Base-by-base conservation (phyloP, 2,113 vertebrate genomes). In the Sebastes fasciatus region DNA sequence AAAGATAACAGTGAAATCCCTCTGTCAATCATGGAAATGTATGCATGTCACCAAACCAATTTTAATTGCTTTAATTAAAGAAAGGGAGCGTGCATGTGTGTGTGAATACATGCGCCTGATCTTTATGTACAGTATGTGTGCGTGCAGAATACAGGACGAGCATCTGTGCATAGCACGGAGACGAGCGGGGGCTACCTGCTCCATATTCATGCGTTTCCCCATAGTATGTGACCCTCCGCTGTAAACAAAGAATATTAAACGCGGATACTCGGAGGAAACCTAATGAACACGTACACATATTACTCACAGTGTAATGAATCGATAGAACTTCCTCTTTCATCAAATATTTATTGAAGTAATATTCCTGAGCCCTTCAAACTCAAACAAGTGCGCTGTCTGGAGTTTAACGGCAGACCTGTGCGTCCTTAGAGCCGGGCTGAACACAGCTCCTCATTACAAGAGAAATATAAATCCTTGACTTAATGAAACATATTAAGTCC, bases 341-440 rank as follows among this genome's bases (percentile, higher is more conserved):
- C 92, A 96, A 96, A 95, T 95, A 96, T 96, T 95, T 95, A 96
- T 96, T 92, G 79, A 93, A 94, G 93, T 91, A 94, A 95, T 95
- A 95, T 95, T 95, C 94, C 86, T 90, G 73, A 77, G 71, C 68
- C 86, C 68, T 89, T 80, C 67, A 91, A 85, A 92, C 92, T 93
- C 91, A 90, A 80, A 64, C 17, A 13, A 34, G 88, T 45, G 62
- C n/a, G 21, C 89, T 64, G 83, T 86, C 40, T 77, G 74, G 79
- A 74, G 66, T 82, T 83, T 79, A 69, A 68, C 62, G 16, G 55
- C 54, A 77, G 73, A 82, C 77, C 46, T 80, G 71, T 21, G 57
- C 40, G n/a, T 77, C 61, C 80, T 68, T 83, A 12, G 46, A 87
- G 71, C 66, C 1, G 5, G 13, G 55, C 58, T 60, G 45, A 68